phyloP scores from a whole-genome alignment of 2,113 vertebrate species.

The Riparia riparia region DNA sequence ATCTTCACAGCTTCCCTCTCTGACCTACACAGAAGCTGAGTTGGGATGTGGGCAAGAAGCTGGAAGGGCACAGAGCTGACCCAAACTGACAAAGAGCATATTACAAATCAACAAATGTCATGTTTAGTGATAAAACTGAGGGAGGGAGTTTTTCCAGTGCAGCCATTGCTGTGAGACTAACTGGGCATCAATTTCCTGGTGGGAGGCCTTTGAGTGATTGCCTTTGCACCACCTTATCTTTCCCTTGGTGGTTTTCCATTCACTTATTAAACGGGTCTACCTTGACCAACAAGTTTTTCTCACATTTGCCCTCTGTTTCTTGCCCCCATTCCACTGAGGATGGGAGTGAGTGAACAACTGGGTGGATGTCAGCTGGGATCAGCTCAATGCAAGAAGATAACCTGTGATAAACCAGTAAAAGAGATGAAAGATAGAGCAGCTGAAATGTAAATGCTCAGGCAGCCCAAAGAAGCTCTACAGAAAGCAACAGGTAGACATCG shows the following conservation, averaged over 20 bases:
- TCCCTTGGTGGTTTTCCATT: not conserved
- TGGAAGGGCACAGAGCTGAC: not conserved
- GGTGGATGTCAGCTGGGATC: not conserved
- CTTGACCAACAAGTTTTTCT: not conserved
- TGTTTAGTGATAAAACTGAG: not conserved
- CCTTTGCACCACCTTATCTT: not conserved
- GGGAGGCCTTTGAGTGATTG: not conserved
- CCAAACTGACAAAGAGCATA: not conserved
- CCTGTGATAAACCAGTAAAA: not conserved
- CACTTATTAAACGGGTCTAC: not conserved
- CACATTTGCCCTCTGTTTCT: not conserved
- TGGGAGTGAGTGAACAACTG: fast-evolving
- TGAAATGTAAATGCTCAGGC: not conserved
- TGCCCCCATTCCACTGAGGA: fast-evolving
- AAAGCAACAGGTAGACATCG: not conserved
- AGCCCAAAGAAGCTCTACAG: not conserved
- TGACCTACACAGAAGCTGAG: not conserved
- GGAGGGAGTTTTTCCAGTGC: not conserved
- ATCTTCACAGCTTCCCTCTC: not conserved
- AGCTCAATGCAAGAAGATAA: not conserved
- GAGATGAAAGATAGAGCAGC: not conserved
- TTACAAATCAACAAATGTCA: not conserved
- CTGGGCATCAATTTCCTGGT: not conserved
- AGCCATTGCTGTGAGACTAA: not conserved
- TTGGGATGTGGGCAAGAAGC: not conserved